Evolutionary conservation across 2,888 invertebrate genomes (phyloP), one percentile per base, ranked within the genome.

Genomic region (Oxycera nigricornis): DNA sequence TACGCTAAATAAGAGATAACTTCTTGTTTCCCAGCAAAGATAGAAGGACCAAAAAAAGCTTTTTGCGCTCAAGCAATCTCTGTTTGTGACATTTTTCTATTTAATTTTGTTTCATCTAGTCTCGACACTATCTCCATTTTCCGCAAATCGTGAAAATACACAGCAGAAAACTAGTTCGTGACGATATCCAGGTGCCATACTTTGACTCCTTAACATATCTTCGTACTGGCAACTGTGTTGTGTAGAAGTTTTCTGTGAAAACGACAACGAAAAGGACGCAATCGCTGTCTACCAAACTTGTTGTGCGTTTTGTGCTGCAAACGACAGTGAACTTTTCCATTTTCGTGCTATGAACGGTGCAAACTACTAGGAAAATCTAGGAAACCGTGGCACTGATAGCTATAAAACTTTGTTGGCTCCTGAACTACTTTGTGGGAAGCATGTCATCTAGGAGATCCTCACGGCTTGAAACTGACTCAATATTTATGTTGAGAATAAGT

Each of bases 61-160:
- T 55, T 24, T n/a, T 6, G 20, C 55, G 24, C 17, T 22, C 24
- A 55, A 59, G 30, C 24, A 30, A 30, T 59, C 26, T 59, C 59
- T 59, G 59, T 11, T 28, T 59, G 1, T 59, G 59, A 59, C 59
- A 59, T 59, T 59, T 59, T 30, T 30, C 28, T 14, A 59, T 59
- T 59, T 28, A 59, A 59, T 59, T 59, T 59, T 59, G 59, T 59
- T 30, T 28, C 59, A 1, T 59, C 30, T 59, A 30, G 11, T 55
- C 24, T 1, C 1, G 20, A 4, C 46, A 46, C 46, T 46, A n/a
- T 11, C 46, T 7, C 46, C 6, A 11, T 3, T 46, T 3, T 17
- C 17, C 17, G 46, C 46, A 46, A 3, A 17, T n/a, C 3, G 46
- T 17, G 4, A 17, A 46, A n/a, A 14, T 46, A 46, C 2, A n/a